phyloP scores from a whole-genome alignment of 2,888 invertebrate genomes.

The Lacanobia oleracea region DNA sequence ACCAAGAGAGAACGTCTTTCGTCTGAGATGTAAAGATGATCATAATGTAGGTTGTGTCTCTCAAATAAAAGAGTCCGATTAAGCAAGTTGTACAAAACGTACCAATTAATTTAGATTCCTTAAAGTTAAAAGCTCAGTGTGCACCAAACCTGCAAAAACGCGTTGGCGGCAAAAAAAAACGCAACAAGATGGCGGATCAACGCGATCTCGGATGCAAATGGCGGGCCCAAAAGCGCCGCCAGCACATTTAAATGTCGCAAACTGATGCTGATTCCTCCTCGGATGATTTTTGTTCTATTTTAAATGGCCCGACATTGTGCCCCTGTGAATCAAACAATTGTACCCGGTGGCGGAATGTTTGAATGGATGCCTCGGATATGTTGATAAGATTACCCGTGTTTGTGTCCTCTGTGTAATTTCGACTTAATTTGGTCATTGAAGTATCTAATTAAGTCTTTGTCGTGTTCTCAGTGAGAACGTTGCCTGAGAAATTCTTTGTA shows the following conservation, averaged over 20 bases:
- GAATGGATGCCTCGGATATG: constrained; percentile 66
- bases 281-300: constrained; percentile 86
- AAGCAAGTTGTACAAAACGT: too few relatives aligned
- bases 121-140: constrained; percentile 58
- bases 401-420: constrained; percentile 46
- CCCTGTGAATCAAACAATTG: constrained; percentile 72
- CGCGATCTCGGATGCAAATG: constrained; percentile 88
- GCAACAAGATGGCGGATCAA: constrained; percentile 82
- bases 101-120: too few relatives aligned
- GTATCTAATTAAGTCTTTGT: constrained; percentile 61
- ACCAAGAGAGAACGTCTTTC: too few relatives aligned
- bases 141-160: constrained; percentile 56
- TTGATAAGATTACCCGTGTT: constrained; percentile 67
- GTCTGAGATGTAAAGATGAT: too few relatives aligned
- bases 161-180: constrained; percentile 80
- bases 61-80: too few relatives aligned
- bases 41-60: too few relatives aligned
- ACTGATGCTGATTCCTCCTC: constrained; percentile 76
- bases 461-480: constrained; percentile 32
- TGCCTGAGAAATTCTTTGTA: constrained; percentile 30
- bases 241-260: constrained; percentile 87
- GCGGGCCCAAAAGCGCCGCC: constrained; percentile 86
- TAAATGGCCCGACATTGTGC: constrained; percentile 75
- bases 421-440: constrained; percentile 60
- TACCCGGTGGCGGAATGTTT: constrained; percentile 66